Evolutionary conservation across 2,888 invertebrate species (phyloP).

Genomic region (Hecatera dysodea): DNA sequence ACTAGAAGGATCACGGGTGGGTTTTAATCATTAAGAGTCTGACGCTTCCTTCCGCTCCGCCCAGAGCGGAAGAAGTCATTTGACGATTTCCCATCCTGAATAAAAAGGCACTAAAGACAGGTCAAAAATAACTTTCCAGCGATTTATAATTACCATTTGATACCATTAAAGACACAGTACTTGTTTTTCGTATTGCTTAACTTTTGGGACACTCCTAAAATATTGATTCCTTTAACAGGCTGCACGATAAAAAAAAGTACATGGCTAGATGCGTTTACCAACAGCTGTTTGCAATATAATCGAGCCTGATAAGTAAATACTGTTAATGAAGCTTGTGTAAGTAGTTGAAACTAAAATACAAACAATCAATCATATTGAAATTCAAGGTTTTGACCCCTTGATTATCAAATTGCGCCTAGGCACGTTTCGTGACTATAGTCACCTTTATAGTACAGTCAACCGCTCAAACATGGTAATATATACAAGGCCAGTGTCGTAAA

Average conservation of each 20-base stretch:
- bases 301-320: not conserved
- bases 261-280: constrained; percentile 16
- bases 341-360: not conserved
- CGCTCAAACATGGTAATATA: not conserved
- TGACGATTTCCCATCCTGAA: too few species aligned
- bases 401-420: not conserved
- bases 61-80: too few species aligned
- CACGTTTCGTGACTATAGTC: constrained; percentile 1
- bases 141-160: not conserved
- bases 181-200: not conserved
- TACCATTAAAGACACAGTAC: not conserved
- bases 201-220: constrained; percentile 12
- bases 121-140: not conserved
- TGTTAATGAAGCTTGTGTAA: constrained; percentile 8
- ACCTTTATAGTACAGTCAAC: not conserved
- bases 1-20: too few species aligned
- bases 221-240: constrained; percentile 13
- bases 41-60: too few species aligned
- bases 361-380: not conserved
- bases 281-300: not conserved
- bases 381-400: not conserved
- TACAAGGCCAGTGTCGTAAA: not conserved
- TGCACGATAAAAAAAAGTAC: constrained; percentile 21
- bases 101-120: too few species aligned
- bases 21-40: too few species aligned